Evolutionary conservation across 2,888 invertebrate genomes (phyloP).

Genomic region (Apoda limacodes): DNA sequence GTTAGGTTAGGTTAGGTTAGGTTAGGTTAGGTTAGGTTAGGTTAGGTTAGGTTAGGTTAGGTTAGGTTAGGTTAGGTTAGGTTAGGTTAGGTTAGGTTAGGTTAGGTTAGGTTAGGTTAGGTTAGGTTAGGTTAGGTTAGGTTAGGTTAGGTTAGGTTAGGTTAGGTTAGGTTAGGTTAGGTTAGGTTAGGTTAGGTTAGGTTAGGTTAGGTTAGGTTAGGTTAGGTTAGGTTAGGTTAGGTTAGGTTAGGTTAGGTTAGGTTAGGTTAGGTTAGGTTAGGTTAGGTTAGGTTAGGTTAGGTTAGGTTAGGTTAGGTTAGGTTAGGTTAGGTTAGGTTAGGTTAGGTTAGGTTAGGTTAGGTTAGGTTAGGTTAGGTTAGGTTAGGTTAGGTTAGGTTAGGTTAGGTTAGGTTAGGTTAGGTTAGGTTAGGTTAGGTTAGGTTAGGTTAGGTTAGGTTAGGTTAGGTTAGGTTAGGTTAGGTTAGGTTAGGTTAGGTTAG

Average conservation of each 20-base stretch:
- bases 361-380: constrained; percentile 16
- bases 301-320: constrained; percentile 16
- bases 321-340: constrained; percentile 17
- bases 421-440: constrained; percentile 10
- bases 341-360: constrained; percentile 17
- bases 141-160: constrained; percentile 10
- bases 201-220: constrained; percentile 15
- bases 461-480: constrained; percentile 13
- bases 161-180: constrained; percentile 14
- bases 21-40: constrained; percentile 14
- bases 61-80: constrained; percentile 12
- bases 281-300: constrained; percentile 16
- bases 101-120: constrained; percentile 13
- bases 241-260: constrained; percentile 14
- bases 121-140: constrained; percentile 14
- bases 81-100: constrained; percentile 14
- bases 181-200: constrained; percentile 15
- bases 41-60: constrained; percentile 14
- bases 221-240: constrained; percentile 14
- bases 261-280: constrained; percentile 16
- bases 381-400: constrained; percentile 14
- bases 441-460: constrained; percentile 15
- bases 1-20: constrained; percentile 10
- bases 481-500: constrained; percentile 12
- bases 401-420: constrained; percentile 13